A percentile compares a stretch with the other conserved stretches of the same genome.
Evolutionary conservation across 2,888 invertebrate species (phyloP).

Genomic region (Tipula vernalis): DNA sequence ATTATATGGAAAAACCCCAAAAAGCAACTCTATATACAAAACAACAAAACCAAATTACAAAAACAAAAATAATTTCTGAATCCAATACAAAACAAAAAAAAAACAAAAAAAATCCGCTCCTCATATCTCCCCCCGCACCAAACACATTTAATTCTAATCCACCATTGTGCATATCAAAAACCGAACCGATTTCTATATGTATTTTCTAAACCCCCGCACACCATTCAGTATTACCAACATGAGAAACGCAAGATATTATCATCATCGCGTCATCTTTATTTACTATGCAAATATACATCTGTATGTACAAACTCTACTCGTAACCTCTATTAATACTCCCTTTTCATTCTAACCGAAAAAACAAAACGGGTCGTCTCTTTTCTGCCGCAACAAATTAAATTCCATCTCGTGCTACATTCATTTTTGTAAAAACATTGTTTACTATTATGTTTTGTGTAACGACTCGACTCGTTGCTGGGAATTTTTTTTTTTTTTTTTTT

Average conservation of each 20-base stretch:
- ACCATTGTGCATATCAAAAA: not conserved
- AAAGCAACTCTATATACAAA: not conserved
- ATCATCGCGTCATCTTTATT: conserved; percentile 4
- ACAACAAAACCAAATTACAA: not conserved
- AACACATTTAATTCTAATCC: not conserved
- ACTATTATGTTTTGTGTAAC: not conserved
- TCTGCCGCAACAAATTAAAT: not conserved
- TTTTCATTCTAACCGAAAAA: not conserved
- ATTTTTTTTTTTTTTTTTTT: not conserved
- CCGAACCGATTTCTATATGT: not conserved
- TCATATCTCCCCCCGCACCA: not conserved
- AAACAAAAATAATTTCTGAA: not conserved
- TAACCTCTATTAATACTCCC: not conserved
- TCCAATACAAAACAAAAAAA: not conserved
- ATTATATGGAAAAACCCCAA: not conserved
- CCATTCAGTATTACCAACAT: not conserved
- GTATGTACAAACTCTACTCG: not conserved
- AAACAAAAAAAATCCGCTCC: not conserved
- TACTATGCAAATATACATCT: not conserved
- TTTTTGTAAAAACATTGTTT: not conserved
- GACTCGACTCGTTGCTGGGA: not conserved
- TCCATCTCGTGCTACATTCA: not conserved
- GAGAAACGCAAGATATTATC: not conserved
- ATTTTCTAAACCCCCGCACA: not conserved
- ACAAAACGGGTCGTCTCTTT: not conserved